phyloP scores from a whole-genome alignment of 1,140 invertebrate genomes.

The Drosophila eugracilis region DNA sequence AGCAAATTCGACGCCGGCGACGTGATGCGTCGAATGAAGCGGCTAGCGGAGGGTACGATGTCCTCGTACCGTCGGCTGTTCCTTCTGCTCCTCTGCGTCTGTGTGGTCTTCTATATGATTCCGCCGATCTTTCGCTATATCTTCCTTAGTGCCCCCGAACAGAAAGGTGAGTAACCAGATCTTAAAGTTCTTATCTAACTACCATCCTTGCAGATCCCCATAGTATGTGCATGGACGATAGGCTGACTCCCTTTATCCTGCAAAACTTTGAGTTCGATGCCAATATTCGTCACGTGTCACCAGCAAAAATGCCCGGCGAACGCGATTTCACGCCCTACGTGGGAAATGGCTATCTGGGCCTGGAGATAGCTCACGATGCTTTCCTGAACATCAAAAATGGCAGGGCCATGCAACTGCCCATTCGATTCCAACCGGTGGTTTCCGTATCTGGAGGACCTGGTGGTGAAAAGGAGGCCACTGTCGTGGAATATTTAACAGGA shows the following conservation, averaged over 20 bases:
- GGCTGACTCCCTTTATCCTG: constrained; percentile 87
- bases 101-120: constrained; percentile 88
- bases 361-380: constrained; percentile 88
- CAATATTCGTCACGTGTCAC: constrained; percentile 87
- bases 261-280: constrained; percentile 89
- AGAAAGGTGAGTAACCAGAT: constrained; percentile 76
- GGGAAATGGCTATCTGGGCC: constrained; percentile 91
- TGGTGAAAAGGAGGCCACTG: constrained; percentile 86
- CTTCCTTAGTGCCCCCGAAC: constrained; percentile 85
- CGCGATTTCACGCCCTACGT: constrained; percentile 90
- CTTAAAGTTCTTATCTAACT: background rate
- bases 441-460: constrained; percentile 85
- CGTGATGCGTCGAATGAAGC: constrained; percentile 86
- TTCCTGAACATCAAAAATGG: constrained; percentile 89
- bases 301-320: constrained; percentile 85
- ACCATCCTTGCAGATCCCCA: constrained; percentile 85
- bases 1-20: constrained; percentile 85
- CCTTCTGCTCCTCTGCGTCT: constrained; percentile 87
- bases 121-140: constrained; percentile 88
- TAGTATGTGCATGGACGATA: constrained; percentile 88
- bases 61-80: constrained; percentile 89
- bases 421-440: constrained; percentile 91
- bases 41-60: constrained; percentile 87
- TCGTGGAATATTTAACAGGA: constrained; percentile 89
- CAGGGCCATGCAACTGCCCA: constrained; percentile 89